Conservation (phyloP, 2,113 vertebrate genomes). For the Bostrychus sinensis region DNA sequence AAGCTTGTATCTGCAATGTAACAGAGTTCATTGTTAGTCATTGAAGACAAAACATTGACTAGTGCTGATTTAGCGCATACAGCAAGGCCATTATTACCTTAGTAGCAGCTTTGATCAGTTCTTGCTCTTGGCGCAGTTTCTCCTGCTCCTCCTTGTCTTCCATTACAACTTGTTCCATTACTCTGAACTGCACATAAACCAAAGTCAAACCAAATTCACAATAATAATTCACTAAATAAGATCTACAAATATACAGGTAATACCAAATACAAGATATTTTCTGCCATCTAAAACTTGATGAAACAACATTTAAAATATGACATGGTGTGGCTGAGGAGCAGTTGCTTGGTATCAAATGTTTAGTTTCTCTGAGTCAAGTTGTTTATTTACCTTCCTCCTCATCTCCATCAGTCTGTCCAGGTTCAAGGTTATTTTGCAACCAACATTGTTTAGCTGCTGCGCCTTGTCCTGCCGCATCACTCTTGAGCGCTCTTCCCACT, state of each 20-base stretch:
- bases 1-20: slow-evolving; percentile 60
- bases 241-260: too few relatives aligned
- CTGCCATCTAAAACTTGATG: too few relatives aligned
- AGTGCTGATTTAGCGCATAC: not conserved
- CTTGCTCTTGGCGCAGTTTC: slow-evolving; percentile 28
- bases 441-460: slow-evolving; percentile 10
- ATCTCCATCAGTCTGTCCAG: slow-evolving; percentile 48
- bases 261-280: too few relatives aligned
- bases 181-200: slow-evolving; percentile 39
- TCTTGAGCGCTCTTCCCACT: slow-evolving; percentile 33
- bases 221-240: not conserved
- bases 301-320: not conserved
- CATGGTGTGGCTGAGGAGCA: not conserved
- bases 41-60: too few relatives aligned
- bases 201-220: not conserved
- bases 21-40: slow-evolving; percentile 15
- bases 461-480: slow-evolving; percentile 47
- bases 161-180: slow-evolving; percentile 60
- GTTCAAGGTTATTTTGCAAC: slow-evolving; percentile 35
- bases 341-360: not conserved
- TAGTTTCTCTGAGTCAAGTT: not conserved
- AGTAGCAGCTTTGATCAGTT: slow-evolving; percentile 26
- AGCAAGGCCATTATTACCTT: slow-evolving; percentile 44
- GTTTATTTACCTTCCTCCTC: slow-evolving; percentile 48
- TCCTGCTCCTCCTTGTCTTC: slow-evolving; percentile 60